A percentile compares a stretch with the other conserved stretches of the same genome.
These are phyloP conservation scores for Rhinoderma darwinii DNA, from an alignment of 2,113 vertebrate genomes.

Conservation along the genomic window DNA sequence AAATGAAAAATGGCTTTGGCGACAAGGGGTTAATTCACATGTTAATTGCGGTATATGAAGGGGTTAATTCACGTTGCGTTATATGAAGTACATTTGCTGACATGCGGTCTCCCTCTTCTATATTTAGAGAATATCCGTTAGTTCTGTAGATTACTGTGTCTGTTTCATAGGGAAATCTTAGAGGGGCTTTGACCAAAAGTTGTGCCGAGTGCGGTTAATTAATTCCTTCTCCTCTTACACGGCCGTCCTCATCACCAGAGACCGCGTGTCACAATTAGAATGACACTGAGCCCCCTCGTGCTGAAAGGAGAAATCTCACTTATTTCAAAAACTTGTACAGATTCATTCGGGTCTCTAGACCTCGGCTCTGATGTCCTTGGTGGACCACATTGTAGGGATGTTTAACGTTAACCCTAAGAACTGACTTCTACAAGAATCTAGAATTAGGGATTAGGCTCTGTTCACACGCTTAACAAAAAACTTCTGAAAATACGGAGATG, in stretches of 20 bases:
- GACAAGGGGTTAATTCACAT: too few relatives aligned
- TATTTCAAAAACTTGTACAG: neutral
- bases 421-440: neutral
- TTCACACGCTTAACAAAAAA: too few relatives aligned
- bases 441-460: neutral
- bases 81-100: too few relatives aligned
- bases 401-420: neutral
- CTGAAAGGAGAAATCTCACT: neutral
- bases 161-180: too few relatives aligned
- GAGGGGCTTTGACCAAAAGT: neutral
- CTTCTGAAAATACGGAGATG: too few relatives aligned
- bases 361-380: neutral
- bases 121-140: too few relatives aligned
- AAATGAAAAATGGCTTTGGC: too few relatives aligned
- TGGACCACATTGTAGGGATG: neutral
- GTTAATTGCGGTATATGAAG: too few relatives aligned
- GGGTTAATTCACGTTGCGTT: too few relatives aligned
- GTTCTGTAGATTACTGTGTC: too few relatives aligned
- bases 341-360: neutral
- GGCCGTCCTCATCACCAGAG: neutral
- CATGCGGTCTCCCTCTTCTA: too few relatives aligned
- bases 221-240: conserved; percentile 23
- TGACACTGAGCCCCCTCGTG: neutral
- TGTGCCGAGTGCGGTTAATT: neutral
- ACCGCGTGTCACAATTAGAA: neutral